Conservation (phyloP, 2,113 vertebrate species). For the Zapus hudsonius region DNA sequence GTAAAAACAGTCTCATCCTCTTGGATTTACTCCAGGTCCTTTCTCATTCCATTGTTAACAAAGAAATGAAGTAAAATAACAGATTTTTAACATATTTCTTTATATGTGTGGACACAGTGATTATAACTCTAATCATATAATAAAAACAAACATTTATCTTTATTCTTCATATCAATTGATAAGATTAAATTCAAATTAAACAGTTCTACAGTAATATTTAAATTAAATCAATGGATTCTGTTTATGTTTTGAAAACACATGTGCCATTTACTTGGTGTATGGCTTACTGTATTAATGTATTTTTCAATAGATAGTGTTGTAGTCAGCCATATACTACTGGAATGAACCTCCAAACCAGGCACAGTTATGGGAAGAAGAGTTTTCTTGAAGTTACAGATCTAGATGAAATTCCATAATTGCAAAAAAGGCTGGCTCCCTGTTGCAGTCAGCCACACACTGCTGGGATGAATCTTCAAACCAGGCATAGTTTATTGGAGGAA, state of each 20-base stretch:
- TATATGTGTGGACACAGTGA: neutral
- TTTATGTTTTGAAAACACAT: neutral
- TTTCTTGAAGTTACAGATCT: too few relatives aligned
- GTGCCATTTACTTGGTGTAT: neutral
- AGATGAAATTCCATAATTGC: too few relatives aligned
- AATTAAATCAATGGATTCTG: neutral
- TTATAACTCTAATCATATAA: neutral
- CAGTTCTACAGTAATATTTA: neutral
- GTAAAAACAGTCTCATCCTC: neutral
- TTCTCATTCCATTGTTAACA: neutral
- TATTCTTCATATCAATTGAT: neutral
- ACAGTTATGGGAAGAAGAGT: too few relatives aligned
- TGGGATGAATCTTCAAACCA: too few relatives aligned
- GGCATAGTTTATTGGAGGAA: too few relatives aligned
- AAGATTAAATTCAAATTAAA: neutral
- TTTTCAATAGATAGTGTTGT: neutral
- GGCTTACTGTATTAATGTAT: neutral
- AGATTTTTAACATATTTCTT: neutral
- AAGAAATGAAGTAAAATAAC: neutral
- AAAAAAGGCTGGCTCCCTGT: too few relatives aligned
- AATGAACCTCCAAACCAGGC: too few relatives aligned
- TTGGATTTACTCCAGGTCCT: neutral
- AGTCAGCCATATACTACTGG: too few relatives aligned
- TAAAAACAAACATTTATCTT: conserved; percentile 13
- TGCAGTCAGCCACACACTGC: too few relatives aligned